Evolutionary conservation across 2,797 vertebrate genomes (phyloP), one percentile per base, ranked within the genome.

Genomic region (Danio aesculapii): DNA sequence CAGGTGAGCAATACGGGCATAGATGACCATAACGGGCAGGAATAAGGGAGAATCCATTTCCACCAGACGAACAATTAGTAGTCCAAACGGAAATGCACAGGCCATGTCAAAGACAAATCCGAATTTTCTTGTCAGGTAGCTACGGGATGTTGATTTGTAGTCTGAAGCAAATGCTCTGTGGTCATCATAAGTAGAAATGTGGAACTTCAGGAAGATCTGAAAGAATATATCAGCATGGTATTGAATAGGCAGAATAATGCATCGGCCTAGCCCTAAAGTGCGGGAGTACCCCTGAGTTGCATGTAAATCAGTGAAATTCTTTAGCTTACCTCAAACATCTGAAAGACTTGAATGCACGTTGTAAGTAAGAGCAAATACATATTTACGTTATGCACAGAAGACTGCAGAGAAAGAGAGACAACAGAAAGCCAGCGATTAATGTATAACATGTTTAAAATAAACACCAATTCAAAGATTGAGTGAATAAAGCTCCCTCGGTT

Each of bases 161-260:
- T 83, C 77, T 55, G 59, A 63, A 57, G 80, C 44, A 58, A 80
- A 76, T 59, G 61, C 46, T 77, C 77, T 81, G 39, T 21, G 19
- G 0, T 67, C 53, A 69, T 85, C 74, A 52, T 74, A 81, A 62
- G 66, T 81, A 47, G 67, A 77, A 50, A 85, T 62, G 70, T 81
- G 84, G 44, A 85, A 85, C 73, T 85, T 85, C 67, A 83, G 44
- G 57, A 81, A 44, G 21, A 83, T 74, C 84, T 85, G 47, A 7
- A 43, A 41, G 7, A 64, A 80, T 1, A 30, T 30, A 30, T 30
- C 30, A 30, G 30, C 30, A 30, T 30, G 3, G 30, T 3, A 30
- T 30, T 30, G 30, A 30, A 30, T 30, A 30, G 30, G 30, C 30
- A 30, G 1, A 30, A n/a, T n/a, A n/a, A n/a, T n/a, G n/a, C n/a